phyloP scores from a whole-genome alignment of 2,888 invertebrate species.

The Leptopilina drosophilae region DNA sequence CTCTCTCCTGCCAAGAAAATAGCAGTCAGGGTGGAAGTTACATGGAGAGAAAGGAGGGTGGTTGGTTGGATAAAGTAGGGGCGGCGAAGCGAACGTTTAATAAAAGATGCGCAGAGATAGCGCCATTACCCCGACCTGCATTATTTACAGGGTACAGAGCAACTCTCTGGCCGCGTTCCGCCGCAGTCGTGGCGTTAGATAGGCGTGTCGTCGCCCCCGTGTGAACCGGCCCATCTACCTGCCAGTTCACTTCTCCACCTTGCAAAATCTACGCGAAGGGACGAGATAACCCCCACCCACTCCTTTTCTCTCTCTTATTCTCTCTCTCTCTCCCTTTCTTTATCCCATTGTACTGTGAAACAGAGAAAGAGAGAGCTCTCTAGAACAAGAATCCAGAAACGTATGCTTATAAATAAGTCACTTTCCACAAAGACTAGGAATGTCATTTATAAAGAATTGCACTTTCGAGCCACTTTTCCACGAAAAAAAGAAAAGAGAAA shows the following conservation, averaged over 20 bases:
- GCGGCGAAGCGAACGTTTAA: slow-evolving; percentile 75
- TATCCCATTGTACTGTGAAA: no score
- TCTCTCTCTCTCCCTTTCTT: no score
- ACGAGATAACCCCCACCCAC: background rate
- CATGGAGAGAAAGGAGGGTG: slow-evolving; percentile 49
- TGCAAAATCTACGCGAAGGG: slow-evolving; percentile 50
- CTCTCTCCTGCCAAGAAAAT: slow-evolving; percentile 53
- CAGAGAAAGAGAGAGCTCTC: no score
- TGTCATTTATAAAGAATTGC: slow-evolving; percentile 40
- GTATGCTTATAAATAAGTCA: slow-evolving; percentile 37
- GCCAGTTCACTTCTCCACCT: slow-evolving; percentile 55
- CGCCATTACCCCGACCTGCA: slow-evolving; percentile 77
- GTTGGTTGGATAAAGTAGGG: slow-evolving; percentile 54
- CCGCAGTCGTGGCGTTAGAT: slow-evolving; percentile 73
- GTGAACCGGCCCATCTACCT: slow-evolving; percentile 57
- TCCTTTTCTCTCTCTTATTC: no score
- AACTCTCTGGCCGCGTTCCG: slow-evolving; percentile 73
- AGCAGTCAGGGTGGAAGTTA: slow-evolving; percentile 55
- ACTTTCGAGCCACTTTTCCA: slow-evolving; percentile 33
- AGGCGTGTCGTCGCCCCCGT: slow-evolving; percentile 69
- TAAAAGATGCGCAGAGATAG: slow-evolving; percentile 78
- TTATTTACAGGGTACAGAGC: slow-evolving; percentile 75
- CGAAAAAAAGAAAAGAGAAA: background rate
- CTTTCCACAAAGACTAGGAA: slow-evolving; percentile 23
- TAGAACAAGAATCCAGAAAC: slow-evolving; percentile 17